Conservation (phyloP, 2,888 invertebrate genomes). For the Crepidodera aurea region DNA sequence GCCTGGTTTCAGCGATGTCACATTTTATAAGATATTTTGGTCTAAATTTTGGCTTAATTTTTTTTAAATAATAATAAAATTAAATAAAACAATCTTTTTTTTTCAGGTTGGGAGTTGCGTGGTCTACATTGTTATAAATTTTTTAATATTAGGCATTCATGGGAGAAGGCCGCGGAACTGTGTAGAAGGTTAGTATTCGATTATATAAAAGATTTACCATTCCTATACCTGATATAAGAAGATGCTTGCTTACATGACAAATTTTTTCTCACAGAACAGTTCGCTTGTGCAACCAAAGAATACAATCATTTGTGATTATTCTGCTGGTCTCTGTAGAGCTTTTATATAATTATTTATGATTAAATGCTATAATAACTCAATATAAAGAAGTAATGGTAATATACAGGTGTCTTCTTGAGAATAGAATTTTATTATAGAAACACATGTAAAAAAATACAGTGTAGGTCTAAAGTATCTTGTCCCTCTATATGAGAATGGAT, state of each 20-base stretch:
- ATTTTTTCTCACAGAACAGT: not conserved
- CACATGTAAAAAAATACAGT: too few relatives aligned
- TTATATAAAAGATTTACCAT: slow-evolving; percentile 3
- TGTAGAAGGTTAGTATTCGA: slow-evolving; percentile 82
- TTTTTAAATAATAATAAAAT: too few relatives aligned
- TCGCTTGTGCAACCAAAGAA: slow-evolving; percentile 4
- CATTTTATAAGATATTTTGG: too few relatives aligned
- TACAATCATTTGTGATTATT: slow-evolving; percentile 9
- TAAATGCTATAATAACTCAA: not conserved
- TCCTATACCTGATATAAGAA: not conserved
- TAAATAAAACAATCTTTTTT: not conserved
- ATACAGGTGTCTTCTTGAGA: too few relatives aligned
- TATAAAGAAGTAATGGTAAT: too few relatives aligned
- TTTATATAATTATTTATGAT: not conserved
- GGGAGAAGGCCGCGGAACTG: slow-evolving; percentile 94
- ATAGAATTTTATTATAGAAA: too few relatives aligned
- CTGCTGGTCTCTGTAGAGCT: not conserved
- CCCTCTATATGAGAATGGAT: too few relatives aligned
- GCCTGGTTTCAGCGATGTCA: too few relatives aligned
- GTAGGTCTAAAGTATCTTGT: too few relatives aligned
- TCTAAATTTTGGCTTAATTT: too few relatives aligned
- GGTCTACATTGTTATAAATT: slow-evolving; percentile 94
- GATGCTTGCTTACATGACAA: slow-evolving; percentile 1
- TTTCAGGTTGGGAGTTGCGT: slow-evolving; percentile 88
- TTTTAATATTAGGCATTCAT: slow-evolving; percentile 94